Conservation (phyloP, 1,140 invertebrate species). For the Anagrus nilaparvatae region DNA sequence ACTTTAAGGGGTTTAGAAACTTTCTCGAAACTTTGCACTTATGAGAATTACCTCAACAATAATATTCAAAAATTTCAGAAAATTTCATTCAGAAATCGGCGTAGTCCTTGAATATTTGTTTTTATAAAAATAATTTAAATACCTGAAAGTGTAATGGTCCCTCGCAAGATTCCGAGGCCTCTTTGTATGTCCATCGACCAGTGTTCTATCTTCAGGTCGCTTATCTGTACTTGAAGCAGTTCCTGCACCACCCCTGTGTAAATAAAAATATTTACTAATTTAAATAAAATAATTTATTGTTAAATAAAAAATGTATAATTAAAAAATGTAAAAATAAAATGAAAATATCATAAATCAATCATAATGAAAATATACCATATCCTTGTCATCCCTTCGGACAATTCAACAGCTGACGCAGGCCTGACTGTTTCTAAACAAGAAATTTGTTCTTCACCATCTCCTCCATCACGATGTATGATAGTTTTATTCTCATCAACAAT, state of each 20-base stretch:
- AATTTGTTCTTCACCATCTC: too few relatives aligned
- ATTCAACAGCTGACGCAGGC: slow-evolving; percentile 11
- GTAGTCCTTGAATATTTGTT: too few relatives aligned
- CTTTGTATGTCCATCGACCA: slow-evolving; percentile 29
- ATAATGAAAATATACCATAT: slow-evolving; percentile 8
- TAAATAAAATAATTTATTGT: too few relatives aligned
- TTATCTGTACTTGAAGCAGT: not conserved
- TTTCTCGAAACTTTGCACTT: too few relatives aligned
- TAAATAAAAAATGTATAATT: too few relatives aligned
- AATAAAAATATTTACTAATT: too few relatives aligned
- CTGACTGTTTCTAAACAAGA: slow-evolving; percentile 7
- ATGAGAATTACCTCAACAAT: too few relatives aligned
- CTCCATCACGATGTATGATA: too few relatives aligned
- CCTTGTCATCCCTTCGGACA: slow-evolving; percentile 29
- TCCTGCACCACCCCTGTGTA: slow-evolving; percentile 4
- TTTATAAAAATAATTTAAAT: slow-evolving; percentile 1
- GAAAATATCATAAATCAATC: too few relatives aligned
- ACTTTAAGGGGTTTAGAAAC: too few relatives aligned
- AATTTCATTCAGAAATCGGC: not conserved
- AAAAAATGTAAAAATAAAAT: too few relatives aligned
- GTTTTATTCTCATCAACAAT: too few relatives aligned
- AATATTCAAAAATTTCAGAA: slow-evolving; percentile 2
- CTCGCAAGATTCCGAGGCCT: slow-evolving; percentile 27
- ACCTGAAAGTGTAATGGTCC: slow-evolving; percentile 39
- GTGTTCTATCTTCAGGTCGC: slow-evolving; percentile 26